Evolutionary conservation across 2,888 invertebrate species (phyloP).

Genomic region (Drosophila austrosaltans): DNA sequence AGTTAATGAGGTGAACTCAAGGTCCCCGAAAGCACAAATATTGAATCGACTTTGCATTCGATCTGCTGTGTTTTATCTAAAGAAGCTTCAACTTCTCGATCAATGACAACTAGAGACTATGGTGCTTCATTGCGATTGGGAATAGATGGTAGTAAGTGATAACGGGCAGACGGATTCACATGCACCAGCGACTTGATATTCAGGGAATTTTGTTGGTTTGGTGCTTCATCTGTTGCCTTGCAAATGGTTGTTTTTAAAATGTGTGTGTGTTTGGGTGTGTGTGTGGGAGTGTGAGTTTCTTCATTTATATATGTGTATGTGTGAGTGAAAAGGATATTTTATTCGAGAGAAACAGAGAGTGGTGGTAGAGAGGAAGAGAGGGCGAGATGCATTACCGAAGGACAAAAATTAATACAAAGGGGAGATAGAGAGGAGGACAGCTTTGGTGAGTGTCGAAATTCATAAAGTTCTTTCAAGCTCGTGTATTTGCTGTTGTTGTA

Average conservation of each 20-base stretch:
- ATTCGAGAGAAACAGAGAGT: conserved; percentile 11
- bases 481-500: conserved; percentile 50
- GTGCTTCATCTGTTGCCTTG: conserved; percentile 47
- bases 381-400: conserved; percentile 44
- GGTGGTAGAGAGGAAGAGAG: neutral
- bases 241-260: conserved; percentile 37
- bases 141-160: conserved; percentile 4
- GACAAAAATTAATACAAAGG: conserved; percentile 26
- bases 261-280: conserved; percentile 6
- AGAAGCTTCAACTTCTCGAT: neutral
- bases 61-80: neutral
- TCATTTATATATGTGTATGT: conserved; percentile 29
- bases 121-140: conserved; percentile 24
- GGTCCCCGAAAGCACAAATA: no score
- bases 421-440: conserved; percentile 40
- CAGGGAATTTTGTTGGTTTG: conserved; percentile 35
- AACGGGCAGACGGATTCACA: conserved; percentile 36
- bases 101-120: neutral
- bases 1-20: neutral
- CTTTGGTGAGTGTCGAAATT: conserved; percentile 42
- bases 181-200: conserved; percentile 62
- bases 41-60: neutral
- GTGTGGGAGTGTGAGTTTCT: conserved; percentile 30
- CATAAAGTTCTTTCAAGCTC: conserved; percentile 63
- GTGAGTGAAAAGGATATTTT: conserved; percentile 27